A percentile compares a stretch with the other conserved stretches of the same genome.
These are phyloP conservation scores for Labeo catla DNA, from an alignment of 2,113 vertebrate genomes.

Conservation along the genomic window DNA sequence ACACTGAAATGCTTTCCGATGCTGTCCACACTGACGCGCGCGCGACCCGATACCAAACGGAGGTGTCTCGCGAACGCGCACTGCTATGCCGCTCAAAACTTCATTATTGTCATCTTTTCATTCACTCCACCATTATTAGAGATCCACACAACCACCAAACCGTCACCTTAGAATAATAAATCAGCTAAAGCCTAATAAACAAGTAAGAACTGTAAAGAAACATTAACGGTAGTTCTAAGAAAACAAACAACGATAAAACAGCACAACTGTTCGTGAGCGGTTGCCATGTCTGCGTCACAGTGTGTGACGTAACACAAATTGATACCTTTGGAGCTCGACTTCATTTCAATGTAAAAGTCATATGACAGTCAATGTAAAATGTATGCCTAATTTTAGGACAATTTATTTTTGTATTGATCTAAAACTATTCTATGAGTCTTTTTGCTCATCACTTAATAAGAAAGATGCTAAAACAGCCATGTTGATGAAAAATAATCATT, in stretches of 20 bases:
- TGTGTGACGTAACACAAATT: neutral
- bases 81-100: constrained; percentile 15
- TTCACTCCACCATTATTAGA: neutral
- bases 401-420: too few species aligned
- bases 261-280: neutral
- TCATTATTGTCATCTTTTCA: neutral
- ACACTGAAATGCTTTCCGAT: neutral
- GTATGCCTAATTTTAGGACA: too few species aligned
- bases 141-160: neutral
- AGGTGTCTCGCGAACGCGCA: neutral
- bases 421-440: too few species aligned
- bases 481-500: too few species aligned
- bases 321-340: too few species aligned
- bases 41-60: neutral
- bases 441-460: too few species aligned
- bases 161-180: neutral
- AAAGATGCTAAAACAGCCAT: too few species aligned
- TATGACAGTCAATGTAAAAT: too few species aligned
- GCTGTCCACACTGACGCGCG: neutral
- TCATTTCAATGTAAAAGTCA: constrained; percentile 48
- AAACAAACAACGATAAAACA: constrained; percentile 19
- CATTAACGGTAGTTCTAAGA: neutral
- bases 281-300: constrained; percentile 2
- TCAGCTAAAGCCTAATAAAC: neutral
- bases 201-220: neutral